Evolutionary conservation across 1,140 invertebrate species (phyloP), one percentile per base, ranked within the genome.

Genomic region (Scaptomyza pallida): DNA sequence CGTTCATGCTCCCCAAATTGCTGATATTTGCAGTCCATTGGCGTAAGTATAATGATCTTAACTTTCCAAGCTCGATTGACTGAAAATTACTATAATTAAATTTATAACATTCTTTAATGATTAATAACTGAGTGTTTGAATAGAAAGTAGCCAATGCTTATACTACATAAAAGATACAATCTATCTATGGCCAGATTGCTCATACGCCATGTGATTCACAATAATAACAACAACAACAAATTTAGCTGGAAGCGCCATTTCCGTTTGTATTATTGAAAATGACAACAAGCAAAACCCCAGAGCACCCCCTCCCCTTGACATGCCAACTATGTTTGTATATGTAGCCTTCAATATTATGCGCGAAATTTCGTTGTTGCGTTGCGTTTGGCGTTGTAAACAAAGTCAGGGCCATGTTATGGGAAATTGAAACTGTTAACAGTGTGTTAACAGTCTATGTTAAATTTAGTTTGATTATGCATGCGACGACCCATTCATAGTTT

Each of bases 1-100:
- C 70, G 90, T 91, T 64, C 90, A 91, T 64, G 89, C 72, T 78
- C 90, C 90, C 63, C 90, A 91, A 88, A 89, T 91, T 61, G 72
- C 90, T 56, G 90, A 91, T 74, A 83, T 91, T 68, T 91, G 75
- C 88, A 90, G 89, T 65, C 85, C 90, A 50, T 54, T 91, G 64
- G 75, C 83, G 90, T 91, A 89, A 91, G 90, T 90, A 89, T 21
- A 37, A 26, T 55, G 13, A 35, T 35, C 33, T 37, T n/a, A n/a
- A 37, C n/a, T n/a, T n/a, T n/a, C n/a, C 6, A 6, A 26, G 6
- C 23, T 26, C 5, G 23, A 26, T 26, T 26, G 23, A 23, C 6
- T 23, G 23, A 30, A 26, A 30, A 30, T 8, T 2, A 8, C 6
- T 30, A 37, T n/a, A 37, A 37, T 37, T 37, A n/a, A n/a, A n/a